Evolutionary conservation across 1,140 invertebrate species (phyloP), one percentile per base, ranked within the genome.

Genomic region (Whitmania pigra): DNA sequence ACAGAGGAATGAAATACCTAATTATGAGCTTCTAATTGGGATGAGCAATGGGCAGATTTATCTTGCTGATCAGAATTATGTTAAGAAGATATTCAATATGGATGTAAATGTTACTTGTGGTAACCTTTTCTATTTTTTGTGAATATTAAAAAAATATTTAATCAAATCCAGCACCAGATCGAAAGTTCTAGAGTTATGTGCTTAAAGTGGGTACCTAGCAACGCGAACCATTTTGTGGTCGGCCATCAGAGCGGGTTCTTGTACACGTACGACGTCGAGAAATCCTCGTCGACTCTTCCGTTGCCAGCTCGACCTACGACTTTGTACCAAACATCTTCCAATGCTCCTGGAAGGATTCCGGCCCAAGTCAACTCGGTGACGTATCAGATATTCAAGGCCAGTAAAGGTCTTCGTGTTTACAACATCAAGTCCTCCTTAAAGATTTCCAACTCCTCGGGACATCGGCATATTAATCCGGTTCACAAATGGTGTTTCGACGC

Each of bases 131-230:
- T 49, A 49, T 7, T 49, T 3, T 49, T 49, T 49, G 43, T 49
- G 43, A 49, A 49, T 49, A 49, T 7, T 49, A 49, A 49, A 43
- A 43, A 43, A 49, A 49, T 63, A 15, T 63, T 57, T 53, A 60
- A 22, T 18, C n/a, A 53, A 49, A 49, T 68, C 17, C 86, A 95
- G 91, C 89, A 94, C 82, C 83, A 95, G 78, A 95, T 99, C 80
- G 96, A 99, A 81, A 98, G 97, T 84, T 94, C 90, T 71, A 90
- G 92, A 84, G 95, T 98, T 75, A 99, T 96, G 20, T 98, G 95
- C 82, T 88, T 99, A 78, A 89, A 90, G 79, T 99, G 95, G 95
- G 87, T 99, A 73, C 95, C 95, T 22, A 90, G 89, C 68, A 94
- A 93, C 49, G 87, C 88, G 74, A 93, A 94, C 78, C 85, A 94